These are phyloP conservation scores for Leptinotarsa haldemani DNA, from an alignment of 2,888 invertebrate species.

Conservation along the genomic window DNA sequence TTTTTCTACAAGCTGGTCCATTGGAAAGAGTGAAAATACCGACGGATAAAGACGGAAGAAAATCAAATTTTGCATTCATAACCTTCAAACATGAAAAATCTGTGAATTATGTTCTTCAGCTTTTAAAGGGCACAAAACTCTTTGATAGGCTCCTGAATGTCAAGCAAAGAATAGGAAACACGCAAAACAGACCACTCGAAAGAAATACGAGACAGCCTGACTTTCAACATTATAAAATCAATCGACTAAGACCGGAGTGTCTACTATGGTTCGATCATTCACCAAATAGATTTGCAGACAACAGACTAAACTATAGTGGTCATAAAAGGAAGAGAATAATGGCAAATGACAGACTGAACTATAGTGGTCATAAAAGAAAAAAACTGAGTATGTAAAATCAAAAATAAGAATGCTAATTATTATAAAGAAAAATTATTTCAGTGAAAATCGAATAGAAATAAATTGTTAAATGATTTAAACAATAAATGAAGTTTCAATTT, in stretches of 20 bases:
- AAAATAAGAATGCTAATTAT: too few relatives aligned
- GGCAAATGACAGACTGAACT: too few relatives aligned
- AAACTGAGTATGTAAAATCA: too few relatives aligned
- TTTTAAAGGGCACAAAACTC: constrained; percentile 78
- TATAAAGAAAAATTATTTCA: too few relatives aligned
- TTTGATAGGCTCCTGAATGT: constrained; percentile 73
- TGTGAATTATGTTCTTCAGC: constrained; percentile 79
- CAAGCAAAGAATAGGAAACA: constrained; percentile 58
- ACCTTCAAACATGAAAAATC: constrained; percentile 81
- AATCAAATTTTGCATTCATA: constrained; percentile 81
- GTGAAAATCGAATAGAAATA: too few relatives aligned
- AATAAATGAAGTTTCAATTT: too few relatives aligned
- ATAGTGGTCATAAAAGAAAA: too few relatives aligned
- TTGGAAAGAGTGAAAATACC: constrained; percentile 82
- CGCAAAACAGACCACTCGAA: constrained; percentile 30
- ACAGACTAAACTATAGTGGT: too few relatives aligned
- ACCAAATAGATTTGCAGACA: neutral
- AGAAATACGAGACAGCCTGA: constrained; percentile 22
- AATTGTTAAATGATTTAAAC: too few relatives aligned
- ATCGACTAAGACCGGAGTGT: constrained; percentile 14
- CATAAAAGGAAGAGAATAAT: too few relatives aligned
- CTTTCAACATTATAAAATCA: constrained; percentile 26
- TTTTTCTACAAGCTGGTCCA: constrained; percentile 89
- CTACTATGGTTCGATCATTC: constrained; percentile 12
- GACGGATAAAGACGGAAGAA: constrained; percentile 78